Evolutionary conservation across 2,797 vertebrate genomes (phyloP), one percentile per base, ranked within the genome.

Genomic region (Hemibagrus guttatus): DNA sequence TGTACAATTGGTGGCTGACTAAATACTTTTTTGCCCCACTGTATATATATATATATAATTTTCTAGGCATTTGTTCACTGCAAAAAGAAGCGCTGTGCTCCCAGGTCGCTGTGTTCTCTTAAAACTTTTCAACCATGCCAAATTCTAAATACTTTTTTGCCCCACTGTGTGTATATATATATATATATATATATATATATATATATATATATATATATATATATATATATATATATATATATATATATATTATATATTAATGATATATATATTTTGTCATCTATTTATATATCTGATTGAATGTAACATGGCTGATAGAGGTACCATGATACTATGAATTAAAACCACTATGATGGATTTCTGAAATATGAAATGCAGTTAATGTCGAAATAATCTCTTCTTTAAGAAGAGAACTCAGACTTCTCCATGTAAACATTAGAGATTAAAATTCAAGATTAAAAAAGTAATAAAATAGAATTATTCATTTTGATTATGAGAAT

Each of bases 81-180:
- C n/a, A 56, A 56, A 56, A 56, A 46, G 21, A 78, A 79, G 19
- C 58, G 5, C 4, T 58, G 28, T 23, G 31, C 31, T 59, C 31
- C 39, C 1, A 79, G 75, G 17, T 58, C 35, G 56, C 90, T 72
- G 31, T 83, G n/a, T 52, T 21, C 66, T 91, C 91, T 91, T 86
- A 90, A 92, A 92, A 91, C 66, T 90, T 91, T 92, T 81, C 92
- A 93, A 88, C 93, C 93, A 82, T 89, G 91, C 83, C 90, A 89
- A 90, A 91, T 91, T 91, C 92, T 90, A 91, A n/a, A n/a, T n/a
- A n/a, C n/a, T n/a, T n/a, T n/a, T n/a, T n/a, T n/a, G n/a, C n/a
- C n/a, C n/a, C n/a, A n/a, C n/a, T n/a, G n/a, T n/a, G n/a, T n/a
- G n/a, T 39, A 39, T 39, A 39, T 39, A 39, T 39, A 39, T 39